Evolutionary conservation across 1,140 invertebrate species (phyloP).

Genomic region (Leptopilina clavipes): DNA sequence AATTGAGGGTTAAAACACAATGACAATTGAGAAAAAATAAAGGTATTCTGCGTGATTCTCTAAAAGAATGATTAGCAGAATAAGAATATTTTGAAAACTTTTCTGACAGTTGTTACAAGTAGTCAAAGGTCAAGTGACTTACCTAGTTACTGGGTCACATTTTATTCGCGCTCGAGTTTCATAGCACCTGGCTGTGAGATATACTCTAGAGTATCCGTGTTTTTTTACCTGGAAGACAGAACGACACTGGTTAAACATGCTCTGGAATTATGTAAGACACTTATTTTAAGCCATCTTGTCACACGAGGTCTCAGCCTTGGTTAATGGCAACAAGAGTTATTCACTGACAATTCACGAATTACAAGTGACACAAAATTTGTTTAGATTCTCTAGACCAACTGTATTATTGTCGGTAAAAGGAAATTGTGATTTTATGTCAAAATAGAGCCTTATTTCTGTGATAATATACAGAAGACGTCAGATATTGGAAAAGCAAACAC

Average conservation of each 20-base stretch:
- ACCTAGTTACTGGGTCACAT: conserved; percentile 59
- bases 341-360: conserved; percentile 53
- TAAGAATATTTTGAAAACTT: neutral
- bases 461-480: conserved; percentile 2
- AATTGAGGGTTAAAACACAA: too few relatives aligned
- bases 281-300: conserved; percentile 68
- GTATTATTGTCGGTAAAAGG: neutral
- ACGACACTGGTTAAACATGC: conserved; percentile 41
- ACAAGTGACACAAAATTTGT: neutral
- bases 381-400: neutral
- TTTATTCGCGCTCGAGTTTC: conserved; percentile 56
- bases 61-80: neutral
- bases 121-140: conserved; percentile 35
- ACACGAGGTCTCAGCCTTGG: conserved; percentile 56
- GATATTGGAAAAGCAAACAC: conserved; percentile 5
- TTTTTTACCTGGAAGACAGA: conserved; percentile 68
- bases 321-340: conserved; percentile 51
- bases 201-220: conserved; percentile 60
- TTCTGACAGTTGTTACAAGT: neutral
- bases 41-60: neutral
- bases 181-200: conserved; percentile 58
- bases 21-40: too few relatives aligned
- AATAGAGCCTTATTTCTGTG: neutral
- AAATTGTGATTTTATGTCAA: conserved; percentile 16
- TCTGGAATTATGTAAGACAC: conserved; percentile 64